Conservation (phyloP, 2,113 vertebrate species). For the Mystacornis crossleyi region DNA sequence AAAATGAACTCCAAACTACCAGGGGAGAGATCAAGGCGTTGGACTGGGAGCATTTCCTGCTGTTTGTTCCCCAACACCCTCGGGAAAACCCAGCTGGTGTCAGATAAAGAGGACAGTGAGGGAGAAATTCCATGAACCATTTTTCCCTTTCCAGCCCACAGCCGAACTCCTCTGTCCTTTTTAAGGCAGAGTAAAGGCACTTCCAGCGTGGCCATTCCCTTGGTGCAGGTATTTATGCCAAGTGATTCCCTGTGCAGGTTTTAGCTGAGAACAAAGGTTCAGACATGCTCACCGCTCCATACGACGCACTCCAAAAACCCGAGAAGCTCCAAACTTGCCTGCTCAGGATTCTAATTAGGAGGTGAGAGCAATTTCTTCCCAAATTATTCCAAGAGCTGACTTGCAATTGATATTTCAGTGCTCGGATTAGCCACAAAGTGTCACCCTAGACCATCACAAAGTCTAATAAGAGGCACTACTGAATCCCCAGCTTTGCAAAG, state of each 20-base stretch:
- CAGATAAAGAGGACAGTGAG: background rate
- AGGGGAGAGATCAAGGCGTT: background rate
- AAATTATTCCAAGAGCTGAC: background rate
- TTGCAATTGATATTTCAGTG: conserved; percentile 17
- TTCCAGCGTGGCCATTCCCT: background rate
- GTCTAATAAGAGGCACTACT: background rate
- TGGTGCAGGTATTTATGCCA: background rate
- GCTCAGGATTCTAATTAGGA: background rate
- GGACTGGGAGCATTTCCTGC: background rate
- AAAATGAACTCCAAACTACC: background rate
- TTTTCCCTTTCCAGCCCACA: background rate
- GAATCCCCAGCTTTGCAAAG: background rate
- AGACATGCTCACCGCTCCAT: background rate
- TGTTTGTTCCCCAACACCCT: background rate
- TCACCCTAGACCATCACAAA: conserved; percentile 65
- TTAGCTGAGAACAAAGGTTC: background rate
- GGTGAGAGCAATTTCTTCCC: background rate
- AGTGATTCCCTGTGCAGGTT: background rate
- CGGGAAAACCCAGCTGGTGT: background rate
- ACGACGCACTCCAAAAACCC: rapidly evolving
- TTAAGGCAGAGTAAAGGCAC: background rate
- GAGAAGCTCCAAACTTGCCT: background rate
- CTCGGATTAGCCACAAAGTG: conserved; percentile 68
- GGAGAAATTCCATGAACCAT: background rate
- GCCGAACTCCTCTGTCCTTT: background rate